A percentile compares a stretch with the other conserved stretches of the same genome.
These are phyloP conservation scores for Chymomyza caudatula DNA, from an alignment of 2,888 invertebrate species.

Conservation along the genomic window DNA sequence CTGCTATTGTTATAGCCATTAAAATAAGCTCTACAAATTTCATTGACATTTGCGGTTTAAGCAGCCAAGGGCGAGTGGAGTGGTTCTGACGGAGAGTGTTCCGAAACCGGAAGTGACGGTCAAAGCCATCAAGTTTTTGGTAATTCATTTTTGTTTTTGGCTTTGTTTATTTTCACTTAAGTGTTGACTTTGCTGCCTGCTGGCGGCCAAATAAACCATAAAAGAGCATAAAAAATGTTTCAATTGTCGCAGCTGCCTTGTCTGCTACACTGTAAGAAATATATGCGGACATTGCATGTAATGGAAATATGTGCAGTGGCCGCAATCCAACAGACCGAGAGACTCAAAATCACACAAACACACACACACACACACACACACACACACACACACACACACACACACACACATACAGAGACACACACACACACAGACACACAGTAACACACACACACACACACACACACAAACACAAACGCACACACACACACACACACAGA, in stretches of 20 bases:
- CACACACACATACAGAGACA: conserved; percentile 1
- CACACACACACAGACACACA: conserved; percentile 3
- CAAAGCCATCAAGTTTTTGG: conserved; percentile 14
- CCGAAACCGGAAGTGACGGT: conserved; percentile 44
- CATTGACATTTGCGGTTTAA: conserved; percentile 6
- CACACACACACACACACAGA: conserved; percentile 15
- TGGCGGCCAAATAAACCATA: conserved; percentile 44
- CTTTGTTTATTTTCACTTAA: conserved; percentile 64
- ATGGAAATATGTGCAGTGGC: conserved; percentile 48
- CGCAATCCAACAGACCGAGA: conserved; percentile 16
- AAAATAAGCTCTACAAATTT: conserved; percentile 34
- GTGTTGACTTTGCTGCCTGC: conserved; percentile 39
- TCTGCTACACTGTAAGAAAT: conserved; percentile 37
- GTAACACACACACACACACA: conserved; percentile 4
- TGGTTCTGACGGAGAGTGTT: neutral
- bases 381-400: conserved; percentile 1
- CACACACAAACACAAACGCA: conserved; percentile 1
- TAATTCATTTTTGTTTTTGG: conserved; percentile 8
- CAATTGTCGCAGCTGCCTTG: conserved; percentile 48
- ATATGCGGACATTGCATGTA: conserved; percentile 17
- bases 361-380: conserved; percentile 6
- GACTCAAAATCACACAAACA: conserved; percentile 15
- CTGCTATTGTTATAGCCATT: conserved; percentile 8
- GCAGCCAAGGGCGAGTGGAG: neutral
- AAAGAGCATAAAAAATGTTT: conserved; percentile 67